Evolutionary conservation across 2,888 invertebrate genomes (phyloP).

Genomic region (Podabrus alpinus): DNA sequence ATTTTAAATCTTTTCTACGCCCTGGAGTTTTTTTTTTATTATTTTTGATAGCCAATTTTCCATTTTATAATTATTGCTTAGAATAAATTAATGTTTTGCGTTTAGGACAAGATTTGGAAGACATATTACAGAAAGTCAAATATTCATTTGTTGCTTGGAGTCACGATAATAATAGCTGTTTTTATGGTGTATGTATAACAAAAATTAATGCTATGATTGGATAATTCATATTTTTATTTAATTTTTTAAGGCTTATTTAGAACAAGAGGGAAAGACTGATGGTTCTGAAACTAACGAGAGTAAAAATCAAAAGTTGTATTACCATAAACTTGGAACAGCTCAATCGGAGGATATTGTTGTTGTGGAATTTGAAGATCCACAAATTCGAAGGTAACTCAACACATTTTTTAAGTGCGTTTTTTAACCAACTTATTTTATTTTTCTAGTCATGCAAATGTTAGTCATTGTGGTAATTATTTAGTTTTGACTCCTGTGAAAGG

Average conservation of each 20-base stretch:
- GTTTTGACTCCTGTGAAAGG: conserved; percentile 83
- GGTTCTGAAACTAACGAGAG: conserved; percentile 89
- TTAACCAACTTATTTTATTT: conserved; percentile 11
- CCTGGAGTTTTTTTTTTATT: too few species aligned
- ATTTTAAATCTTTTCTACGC: too few species aligned
- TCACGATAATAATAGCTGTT: conserved; percentile 91
- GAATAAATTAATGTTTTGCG: neutral
- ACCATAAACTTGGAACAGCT: conserved; percentile 84
- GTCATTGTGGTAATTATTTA: conserved; percentile 90
- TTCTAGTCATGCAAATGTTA: conserved; percentile 79
- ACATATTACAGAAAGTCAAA: conserved; percentile 89
- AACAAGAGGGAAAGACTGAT: conserved; percentile 80
- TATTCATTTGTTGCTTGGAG: conserved; percentile 93
- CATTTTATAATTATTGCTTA: neutral
- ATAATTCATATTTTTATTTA: neutral
- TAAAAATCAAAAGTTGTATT: conserved; percentile 91
- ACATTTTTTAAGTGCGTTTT: neutral
- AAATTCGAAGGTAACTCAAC: conserved; percentile 81
- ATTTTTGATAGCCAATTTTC: too few species aligned
- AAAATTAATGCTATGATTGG: neutral
- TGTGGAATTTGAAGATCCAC: conserved; percentile 89
- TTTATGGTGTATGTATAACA: conserved; percentile 76
- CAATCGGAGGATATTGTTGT: conserved; percentile 86
- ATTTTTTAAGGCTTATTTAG: conserved; percentile 72
- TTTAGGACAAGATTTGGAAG: conserved; percentile 80